These are phyloP conservation scores for Ptychochromis oligacanthus DNA, from an alignment of 2,113 vertebrate species.

Conservation along the genomic window DNA sequence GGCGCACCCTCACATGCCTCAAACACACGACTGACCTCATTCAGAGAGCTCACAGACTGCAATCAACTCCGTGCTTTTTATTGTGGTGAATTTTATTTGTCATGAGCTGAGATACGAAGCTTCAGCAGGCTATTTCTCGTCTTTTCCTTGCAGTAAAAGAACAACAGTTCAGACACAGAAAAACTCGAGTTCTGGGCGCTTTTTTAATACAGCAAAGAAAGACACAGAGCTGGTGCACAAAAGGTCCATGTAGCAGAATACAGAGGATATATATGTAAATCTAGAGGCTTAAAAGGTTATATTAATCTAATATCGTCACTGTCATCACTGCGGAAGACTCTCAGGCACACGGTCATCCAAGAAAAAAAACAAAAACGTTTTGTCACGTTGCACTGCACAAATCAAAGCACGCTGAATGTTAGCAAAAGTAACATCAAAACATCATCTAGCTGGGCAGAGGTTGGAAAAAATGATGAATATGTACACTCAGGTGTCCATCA, in stretches of 20 bases:
- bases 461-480: conserved; percentile 34
- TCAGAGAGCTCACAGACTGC: background rate
- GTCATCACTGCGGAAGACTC: conserved; percentile 16
- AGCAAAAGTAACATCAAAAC: background rate
- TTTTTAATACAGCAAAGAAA: conserved; percentile 49
- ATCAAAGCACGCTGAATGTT: conserved; percentile 43
- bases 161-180: conserved; percentile 11
- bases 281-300: conserved; percentile 28
- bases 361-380: background rate
- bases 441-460: conserved; percentile 35
- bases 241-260: conserved; percentile 57
- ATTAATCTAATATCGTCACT: conserved; percentile 39
- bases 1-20: conserved; percentile 46
- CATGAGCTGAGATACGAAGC: conserved; percentile 17
- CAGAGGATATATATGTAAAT: conserved; percentile 25
- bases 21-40: conserved; percentile 9
- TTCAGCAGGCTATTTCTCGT: background rate
- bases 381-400: conserved; percentile 34
- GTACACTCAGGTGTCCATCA: conserved; percentile 36
- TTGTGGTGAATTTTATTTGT: conserved; percentile 23
- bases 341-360: conserved; percentile 39
- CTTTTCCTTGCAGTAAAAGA: background rate
- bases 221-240: conserved; percentile 42
- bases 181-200: conserved; percentile 27
- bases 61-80: conserved; percentile 16